phyloP scores from a whole-genome alignment of 2,113 vertebrate genomes.

The Ovis canadensis region DNA sequence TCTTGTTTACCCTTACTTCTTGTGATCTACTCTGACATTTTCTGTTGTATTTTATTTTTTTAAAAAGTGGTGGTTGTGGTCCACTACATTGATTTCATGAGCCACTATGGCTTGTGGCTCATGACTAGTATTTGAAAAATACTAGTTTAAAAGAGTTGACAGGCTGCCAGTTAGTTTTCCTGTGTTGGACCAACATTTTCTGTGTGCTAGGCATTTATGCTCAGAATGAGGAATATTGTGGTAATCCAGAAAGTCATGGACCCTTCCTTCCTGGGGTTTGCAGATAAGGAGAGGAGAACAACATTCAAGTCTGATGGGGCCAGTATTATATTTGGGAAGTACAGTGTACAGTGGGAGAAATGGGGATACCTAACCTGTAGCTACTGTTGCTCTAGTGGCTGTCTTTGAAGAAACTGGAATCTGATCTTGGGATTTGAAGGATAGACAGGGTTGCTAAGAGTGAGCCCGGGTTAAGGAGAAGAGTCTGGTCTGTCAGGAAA shows the following conservation, averaged over 20 bases:
- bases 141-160: not conserved
- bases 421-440: not conserved
- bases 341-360: not conserved
- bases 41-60: not conserved
- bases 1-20: not conserved
- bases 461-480: not conserved
- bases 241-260: not conserved
- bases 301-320: not conserved
- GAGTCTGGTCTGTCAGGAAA: not conserved
- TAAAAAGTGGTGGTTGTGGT: not conserved
- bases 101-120: not conserved
- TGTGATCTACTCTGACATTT: not conserved
- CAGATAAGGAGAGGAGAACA: not conserved
- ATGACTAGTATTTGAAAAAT: constrained; percentile 16
- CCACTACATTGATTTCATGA: not conserved
- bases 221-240: not conserved
- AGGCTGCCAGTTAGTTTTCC: not conserved
- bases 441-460: not conserved
- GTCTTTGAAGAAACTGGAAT: not conserved
- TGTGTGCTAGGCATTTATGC: not conserved
- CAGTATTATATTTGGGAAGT: not conserved
- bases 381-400: not conserved
- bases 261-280: not conserved
- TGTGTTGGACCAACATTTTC: not conserved
- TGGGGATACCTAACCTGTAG: not conserved